A percentile compares a stretch with the other conserved stretches of the same genome.
These are phyloP conservation scores for Takifugu flavidus DNA, from an alignment of 2,113 vertebrate genomes.

Conservation along the genomic window DNA sequence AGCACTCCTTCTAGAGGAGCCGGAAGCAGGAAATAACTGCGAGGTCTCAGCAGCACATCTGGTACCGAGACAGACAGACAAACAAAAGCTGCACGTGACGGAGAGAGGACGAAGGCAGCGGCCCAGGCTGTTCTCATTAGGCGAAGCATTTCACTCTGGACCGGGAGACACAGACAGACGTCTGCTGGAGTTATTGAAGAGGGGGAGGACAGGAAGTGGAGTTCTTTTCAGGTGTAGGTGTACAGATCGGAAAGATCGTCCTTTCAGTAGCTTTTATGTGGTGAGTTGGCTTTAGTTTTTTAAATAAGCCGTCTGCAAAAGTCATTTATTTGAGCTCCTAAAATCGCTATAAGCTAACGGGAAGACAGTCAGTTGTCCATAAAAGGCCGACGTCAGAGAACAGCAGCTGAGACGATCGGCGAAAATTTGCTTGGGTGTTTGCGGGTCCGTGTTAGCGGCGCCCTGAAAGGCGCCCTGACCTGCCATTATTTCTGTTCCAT, in stretches of 20 bases:
- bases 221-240: slow-evolving; percentile 48
- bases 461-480: slow-evolving; percentile 15
- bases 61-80: slow-evolving; percentile 33
- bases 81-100: slow-evolving; percentile 32
- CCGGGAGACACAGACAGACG: neutral
- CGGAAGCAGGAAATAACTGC: slow-evolving; percentile 56
- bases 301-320: no score
- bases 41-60: slow-evolving; percentile 49
- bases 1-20: slow-evolving; percentile 8
- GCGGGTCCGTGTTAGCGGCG: no score
- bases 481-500: slow-evolving; percentile 7
- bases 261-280: neutral
- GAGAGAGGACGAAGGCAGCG: slow-evolving; percentile 16
- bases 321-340: no score
- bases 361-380: no score
- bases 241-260: slow-evolving; percentile 24
- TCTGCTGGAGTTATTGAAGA: slow-evolving; percentile 43
- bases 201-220: slow-evolving; percentile 30
- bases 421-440: no score
- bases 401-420: no score
- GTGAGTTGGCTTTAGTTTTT: no score
- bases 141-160: neutral
- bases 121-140: slow-evolving; percentile 35
- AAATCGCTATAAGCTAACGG: no score
- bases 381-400: no score